Evolutionary conservation across 2,797 vertebrate species (phyloP).

Genomic region (Epinephelus awoara): DNA sequence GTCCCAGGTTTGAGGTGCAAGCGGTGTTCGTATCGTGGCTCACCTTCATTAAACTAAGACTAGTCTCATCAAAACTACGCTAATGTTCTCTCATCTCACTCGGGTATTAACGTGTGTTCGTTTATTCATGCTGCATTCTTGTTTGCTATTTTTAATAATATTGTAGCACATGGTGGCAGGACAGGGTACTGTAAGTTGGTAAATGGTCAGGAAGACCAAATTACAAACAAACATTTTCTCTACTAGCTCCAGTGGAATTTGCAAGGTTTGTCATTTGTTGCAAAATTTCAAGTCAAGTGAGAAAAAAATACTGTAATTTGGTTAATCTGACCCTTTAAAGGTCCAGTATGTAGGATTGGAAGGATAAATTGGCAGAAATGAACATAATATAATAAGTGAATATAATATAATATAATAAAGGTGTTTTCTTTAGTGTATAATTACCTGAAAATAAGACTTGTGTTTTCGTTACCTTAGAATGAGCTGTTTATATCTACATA

Average conservation of each 20-base stretch:
- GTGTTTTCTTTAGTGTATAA: too few relatives aligned
- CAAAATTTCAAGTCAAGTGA: not conserved
- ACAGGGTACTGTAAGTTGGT: not conserved
- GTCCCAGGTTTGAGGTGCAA: conserved; percentile 44
- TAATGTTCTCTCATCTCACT: conserved; percentile 43
- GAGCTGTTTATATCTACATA: too few relatives aligned
- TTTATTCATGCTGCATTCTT: conserved; percentile 2
- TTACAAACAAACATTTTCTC: not conserved
- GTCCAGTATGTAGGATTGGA: too few relatives aligned
- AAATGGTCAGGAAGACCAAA: not conserved
- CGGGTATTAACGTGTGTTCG: conserved; percentile 27
- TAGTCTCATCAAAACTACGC: conserved; percentile 43
- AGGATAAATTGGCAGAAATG: too few relatives aligned
- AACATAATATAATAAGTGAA: too few relatives aligned
- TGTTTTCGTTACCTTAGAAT: too few relatives aligned
- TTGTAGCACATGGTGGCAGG: not conserved
- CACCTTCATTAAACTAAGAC: conserved; percentile 57
- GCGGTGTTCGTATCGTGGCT: conserved; percentile 32
- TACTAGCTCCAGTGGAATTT: not conserved
- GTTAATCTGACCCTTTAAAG: too few relatives aligned
- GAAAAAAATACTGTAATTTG: not conserved
- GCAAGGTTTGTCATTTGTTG: not conserved
- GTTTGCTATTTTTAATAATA: conserved; percentile 19
- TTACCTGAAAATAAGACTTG: too few relatives aligned
- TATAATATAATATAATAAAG: too few relatives aligned